Evolutionary conservation across 2,113 vertebrate genomes (phyloP), one percentile per base, ranked within the genome.

Genomic region (Podarcis raffonei): DNA sequence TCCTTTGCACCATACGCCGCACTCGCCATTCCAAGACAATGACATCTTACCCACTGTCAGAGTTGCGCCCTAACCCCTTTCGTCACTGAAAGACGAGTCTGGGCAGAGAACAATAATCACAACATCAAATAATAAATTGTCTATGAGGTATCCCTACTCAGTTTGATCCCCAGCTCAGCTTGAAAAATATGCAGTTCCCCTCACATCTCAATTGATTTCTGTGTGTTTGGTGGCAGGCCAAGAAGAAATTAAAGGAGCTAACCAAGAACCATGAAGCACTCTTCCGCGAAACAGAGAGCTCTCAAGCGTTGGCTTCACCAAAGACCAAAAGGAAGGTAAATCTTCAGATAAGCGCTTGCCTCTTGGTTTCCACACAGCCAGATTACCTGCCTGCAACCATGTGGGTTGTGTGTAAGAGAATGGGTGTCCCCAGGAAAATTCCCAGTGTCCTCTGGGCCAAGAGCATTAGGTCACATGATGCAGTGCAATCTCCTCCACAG

Each of bases 271-370:
- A 98, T 0, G 94, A 98, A 92, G 96, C 95, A 20, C 96, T 98
- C 85, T 98, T 98, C 95, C 98, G 97, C 89, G 97, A 97, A 86
- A 95, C 97, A 84, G 97, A 98, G 94, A 98, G 95, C 86, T 98
- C 97, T 89, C 98, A 96, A 89, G 97, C 97, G n/a, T 96, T 96
- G 0, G 85, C 94, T 92, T 97, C 94, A 11, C 94, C 97, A 83
- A 99, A 98, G 91, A 98, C 98, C 93, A 98, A 97, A 93, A 97
- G 96, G 89, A 98, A 98, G 96, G 97, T 98, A 32, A 32, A 22
- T n/a, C 68, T 3, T 69, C 11, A 82, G n/a, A 71, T 5, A 76
- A 11, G 75, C 30, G 23, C 18, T 22, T 27, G 37, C 25, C 13
- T 83, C 20, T 69, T 42, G 65, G 13, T 69, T 83, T 83, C 16